Percentiles rank a stretch among this genome's conserved stretches.
Conservation (phyloP, 1,140 invertebrate genomes). For the Rhyacophila brunnea region DNA sequence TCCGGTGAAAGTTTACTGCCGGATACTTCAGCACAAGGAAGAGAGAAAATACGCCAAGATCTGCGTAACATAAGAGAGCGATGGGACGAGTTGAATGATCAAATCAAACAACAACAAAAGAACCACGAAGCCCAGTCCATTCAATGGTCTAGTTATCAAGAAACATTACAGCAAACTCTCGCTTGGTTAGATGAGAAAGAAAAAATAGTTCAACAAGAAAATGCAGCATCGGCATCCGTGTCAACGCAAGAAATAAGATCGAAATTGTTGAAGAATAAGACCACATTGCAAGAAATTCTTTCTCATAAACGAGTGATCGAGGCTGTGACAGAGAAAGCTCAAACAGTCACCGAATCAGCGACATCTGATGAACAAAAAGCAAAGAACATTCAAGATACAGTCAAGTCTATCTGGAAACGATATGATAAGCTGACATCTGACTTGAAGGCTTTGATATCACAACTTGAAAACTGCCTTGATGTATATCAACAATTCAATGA, state of each 20-base stretch:
- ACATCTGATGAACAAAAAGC: constrained; percentile 62
- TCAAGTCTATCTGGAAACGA: constrained; percentile 67
- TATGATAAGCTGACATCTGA: constrained; percentile 70
- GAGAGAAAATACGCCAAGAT: constrained; percentile 84
- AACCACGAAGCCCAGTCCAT: constrained; percentile 80
- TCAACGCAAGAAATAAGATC: constrained; percentile 83
- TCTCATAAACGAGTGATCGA: constrained; percentile 89
- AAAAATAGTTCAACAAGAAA: constrained; percentile 72
- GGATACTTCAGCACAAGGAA: constrained; percentile 85
- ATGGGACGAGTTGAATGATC: constrained; percentile 83
- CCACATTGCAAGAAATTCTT: constrained; percentile 82
- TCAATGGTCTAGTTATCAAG: constrained; percentile 82
- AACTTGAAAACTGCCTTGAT: constrained; percentile 73
- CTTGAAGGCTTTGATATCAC: constrained; percentile 47
- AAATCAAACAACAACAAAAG: constrained; percentile 78
- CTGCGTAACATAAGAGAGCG: constrained; percentile 73
- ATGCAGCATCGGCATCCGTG: constrained; percentile 59
- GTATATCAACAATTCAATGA: constrained; percentile 82
- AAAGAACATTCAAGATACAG: constrained; percentile 64
- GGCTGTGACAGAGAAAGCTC: constrained; percentile 84
- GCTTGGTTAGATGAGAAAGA: constrained; percentile 88
- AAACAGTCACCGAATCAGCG: constrained; percentile 56
- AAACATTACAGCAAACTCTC: constrained; percentile 76
- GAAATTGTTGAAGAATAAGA: constrained; percentile 85
- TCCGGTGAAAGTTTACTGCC: constrained; percentile 85